These are phyloP conservation scores for Rhodophaea formosa DNA, from an alignment of 2,888 invertebrate species.

Conservation along the genomic window DNA sequence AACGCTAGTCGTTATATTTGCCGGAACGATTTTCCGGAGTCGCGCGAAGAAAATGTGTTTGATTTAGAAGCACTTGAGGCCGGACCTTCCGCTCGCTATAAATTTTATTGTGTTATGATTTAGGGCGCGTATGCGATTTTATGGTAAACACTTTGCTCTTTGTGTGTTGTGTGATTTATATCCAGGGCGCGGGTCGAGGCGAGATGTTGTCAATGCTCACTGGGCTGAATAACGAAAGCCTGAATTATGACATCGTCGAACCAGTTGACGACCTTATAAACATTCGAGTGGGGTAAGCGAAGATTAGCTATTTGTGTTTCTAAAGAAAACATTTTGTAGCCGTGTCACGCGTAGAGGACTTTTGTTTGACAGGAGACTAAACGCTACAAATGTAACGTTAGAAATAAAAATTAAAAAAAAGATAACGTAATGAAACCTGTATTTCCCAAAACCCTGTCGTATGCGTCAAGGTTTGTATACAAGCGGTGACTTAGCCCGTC, in stretches of 20 bases:
- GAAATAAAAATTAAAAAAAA: no score
- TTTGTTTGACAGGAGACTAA: background rate
- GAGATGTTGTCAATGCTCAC: conserved; percentile 42
- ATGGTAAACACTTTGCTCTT: conserved; percentile 78
- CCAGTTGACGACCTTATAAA: conserved; percentile 11
- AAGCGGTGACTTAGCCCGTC: no score
- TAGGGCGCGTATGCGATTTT: conserved; percentile 76
- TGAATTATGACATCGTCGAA: conserved; percentile 7
- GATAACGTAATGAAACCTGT: no score
- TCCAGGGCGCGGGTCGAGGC: conserved; percentile 36
- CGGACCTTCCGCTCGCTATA: conserved; percentile 78
- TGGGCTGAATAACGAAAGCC: conserved; percentile 33
- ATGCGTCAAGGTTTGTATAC: no score
- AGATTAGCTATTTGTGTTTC: background rate
- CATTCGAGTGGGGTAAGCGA: background rate
- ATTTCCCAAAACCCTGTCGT: no score
- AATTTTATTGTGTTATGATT: conserved; percentile 80
- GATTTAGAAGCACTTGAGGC: conserved; percentile 79
- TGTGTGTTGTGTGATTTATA: conserved; percentile 72
- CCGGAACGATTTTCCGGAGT: conserved; percentile 72
- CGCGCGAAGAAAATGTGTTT: conserved; percentile 77
- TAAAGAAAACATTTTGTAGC: background rate
- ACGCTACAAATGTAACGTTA: no score
- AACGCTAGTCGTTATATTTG: conserved; percentile 45
- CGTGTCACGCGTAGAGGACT: background rate